Evolutionary conservation across 2,888 invertebrate species (phyloP).

Genomic region (Gasteruption jaculator): DNA sequence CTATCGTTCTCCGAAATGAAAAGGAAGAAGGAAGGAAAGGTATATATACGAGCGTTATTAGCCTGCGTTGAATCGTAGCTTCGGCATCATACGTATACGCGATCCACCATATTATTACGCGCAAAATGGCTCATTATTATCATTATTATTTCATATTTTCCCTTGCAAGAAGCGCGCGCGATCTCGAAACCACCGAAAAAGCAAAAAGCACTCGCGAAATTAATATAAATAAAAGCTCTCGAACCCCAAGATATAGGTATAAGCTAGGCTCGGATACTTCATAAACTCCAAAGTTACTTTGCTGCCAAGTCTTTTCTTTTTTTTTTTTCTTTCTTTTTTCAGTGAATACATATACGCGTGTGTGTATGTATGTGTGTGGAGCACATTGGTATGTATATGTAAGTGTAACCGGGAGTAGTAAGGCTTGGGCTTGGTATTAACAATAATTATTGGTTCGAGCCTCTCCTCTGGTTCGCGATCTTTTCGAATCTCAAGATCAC

Average conservation of each 20-base stretch:
- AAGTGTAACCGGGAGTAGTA: too few species aligned
- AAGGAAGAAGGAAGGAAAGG: background rate
- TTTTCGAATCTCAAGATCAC: conserved; percentile 51
- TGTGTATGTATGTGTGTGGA: too few species aligned
- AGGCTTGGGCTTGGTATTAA: conserved; percentile 46
- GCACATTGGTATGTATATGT: too few species aligned
- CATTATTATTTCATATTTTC: conserved; percentile 48
- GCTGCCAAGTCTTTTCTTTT: too few species aligned
- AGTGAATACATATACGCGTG: too few species aligned
- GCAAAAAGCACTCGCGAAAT: conserved; percentile 43
- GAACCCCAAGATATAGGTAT: too few species aligned
- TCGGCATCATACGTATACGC: conserved; percentile 33
- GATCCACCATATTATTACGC: conserved; percentile 48
- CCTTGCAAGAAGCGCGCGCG: conserved; percentile 32
- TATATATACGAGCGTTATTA: conserved; percentile 42
- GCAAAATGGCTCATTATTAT: conserved; percentile 49
- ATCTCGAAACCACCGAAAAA: conserved; percentile 37
- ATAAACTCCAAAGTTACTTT: too few species aligned
- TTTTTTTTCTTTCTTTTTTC: too few species aligned
- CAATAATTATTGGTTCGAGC: conserved; percentile 52
- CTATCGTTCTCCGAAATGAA: too few species aligned
- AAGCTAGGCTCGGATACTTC: too few species aligned
- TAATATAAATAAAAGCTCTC: conserved; percentile 47
- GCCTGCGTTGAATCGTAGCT: conserved; percentile 36
- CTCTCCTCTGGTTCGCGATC: conserved; percentile 46